Base-by-base conservation (phyloP, 2,888 invertebrate genomes). In the Masnerella sp. region DNA sequence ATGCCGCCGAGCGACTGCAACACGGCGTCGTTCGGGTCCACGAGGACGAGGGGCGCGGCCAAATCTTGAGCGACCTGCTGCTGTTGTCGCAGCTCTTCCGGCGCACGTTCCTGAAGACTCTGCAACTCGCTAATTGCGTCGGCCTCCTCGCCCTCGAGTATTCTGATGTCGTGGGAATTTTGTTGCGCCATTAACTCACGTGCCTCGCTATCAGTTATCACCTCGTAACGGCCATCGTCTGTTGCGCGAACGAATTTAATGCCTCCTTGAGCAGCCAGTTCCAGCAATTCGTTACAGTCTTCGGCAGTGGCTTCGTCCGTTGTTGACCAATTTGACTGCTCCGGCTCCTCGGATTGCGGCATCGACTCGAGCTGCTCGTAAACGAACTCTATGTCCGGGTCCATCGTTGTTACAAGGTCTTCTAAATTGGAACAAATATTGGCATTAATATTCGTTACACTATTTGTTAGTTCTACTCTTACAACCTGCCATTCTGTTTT, bases 161-260 rank as follows among this genome's bases (percentile, higher is more conserved):
- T 85, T 51, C 85, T 85, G 42, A 87, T 82, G 65, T 87, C 86
- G 64, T 86, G 86, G 2, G 85, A 84, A 75, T 86, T 87, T 52
- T 70, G 69, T 78, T 87, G 87, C 0, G 84, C 84, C 85, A 88
- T 88, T 61, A 88, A 75, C 62, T 87, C 84, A 2, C 88, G 83
- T 3, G 88, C 88, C 47, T 88, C 88, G 74, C 81, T 86, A 74
- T 84, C 86, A n/a, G 85, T 85, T 80, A 85, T 84, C 43, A 88
- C 86, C 74, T 88, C 88, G 77, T 87, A 88, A 74, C 85, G 85
- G 56, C 88, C 88, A 74, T 88, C 87, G 43, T 86, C 87, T 8
- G 87, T 85, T 8, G 87, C 86, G 2, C 88, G 82, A 22, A 88
- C 87, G 74, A 88, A 88, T 76, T 88, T 88, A 69, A 88, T 87